phyloP scores from a whole-genome alignment of 2,113 vertebrate species.

The Zosterops japonicus region DNA sequence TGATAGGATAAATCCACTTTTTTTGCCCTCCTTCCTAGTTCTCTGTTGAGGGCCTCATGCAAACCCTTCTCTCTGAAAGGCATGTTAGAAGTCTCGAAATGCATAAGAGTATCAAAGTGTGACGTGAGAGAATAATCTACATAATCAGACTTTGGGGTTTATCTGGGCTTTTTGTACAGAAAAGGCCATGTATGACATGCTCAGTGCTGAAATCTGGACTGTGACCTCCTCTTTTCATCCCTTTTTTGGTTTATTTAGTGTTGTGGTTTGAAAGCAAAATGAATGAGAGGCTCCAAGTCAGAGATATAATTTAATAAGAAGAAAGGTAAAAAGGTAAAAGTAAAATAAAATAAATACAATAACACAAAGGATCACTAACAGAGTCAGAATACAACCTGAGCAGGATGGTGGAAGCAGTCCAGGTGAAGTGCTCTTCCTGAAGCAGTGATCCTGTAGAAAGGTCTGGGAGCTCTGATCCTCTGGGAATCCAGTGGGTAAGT shows the following conservation, averaged over 20 bases:
- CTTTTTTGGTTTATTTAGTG: not conserved
- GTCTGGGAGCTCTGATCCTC: no score
- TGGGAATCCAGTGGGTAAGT: no score
- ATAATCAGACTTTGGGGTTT: constrained; percentile 32
- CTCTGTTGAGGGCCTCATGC: not conserved
- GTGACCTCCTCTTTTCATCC: not conserved
- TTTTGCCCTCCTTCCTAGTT: not conserved
- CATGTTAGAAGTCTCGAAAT: not conserved
- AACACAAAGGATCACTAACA: no score
- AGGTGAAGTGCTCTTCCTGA: no score
- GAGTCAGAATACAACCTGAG: no score
- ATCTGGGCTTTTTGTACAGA: not conserved
- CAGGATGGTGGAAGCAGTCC: no score
- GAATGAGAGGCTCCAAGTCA: no score
- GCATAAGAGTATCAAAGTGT: not conserved
- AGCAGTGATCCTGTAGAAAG: no score
- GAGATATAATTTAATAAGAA: no score
- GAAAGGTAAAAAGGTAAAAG: no score
- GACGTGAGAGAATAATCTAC: not conserved
- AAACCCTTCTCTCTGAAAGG: not conserved
- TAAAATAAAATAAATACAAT: no score
- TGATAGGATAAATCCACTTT: not conserved
- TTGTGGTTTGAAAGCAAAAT: no score
- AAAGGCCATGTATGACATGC: not conserved
- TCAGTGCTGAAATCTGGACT: not conserved